A percentile compares a stretch with the other conserved stretches of the same genome.
Evolutionary conservation across 2,113 vertebrate species (phyloP).

Genomic region (Conger conger): DNA sequence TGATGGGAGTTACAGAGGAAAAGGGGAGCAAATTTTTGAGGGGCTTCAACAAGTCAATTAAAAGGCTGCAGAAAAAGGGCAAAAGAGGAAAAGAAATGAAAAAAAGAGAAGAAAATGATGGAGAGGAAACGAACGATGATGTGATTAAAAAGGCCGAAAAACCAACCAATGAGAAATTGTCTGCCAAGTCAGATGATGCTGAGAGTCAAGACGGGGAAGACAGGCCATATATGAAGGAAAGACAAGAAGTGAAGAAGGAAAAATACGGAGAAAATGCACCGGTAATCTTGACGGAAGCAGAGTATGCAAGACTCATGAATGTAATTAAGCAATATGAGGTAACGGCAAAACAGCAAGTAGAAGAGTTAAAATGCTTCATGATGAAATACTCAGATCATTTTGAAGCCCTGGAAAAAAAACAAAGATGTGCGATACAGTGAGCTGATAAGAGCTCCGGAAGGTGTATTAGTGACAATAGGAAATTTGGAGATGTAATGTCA

Average conservation of each 20-base stretch:
- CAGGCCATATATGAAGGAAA: neutral
- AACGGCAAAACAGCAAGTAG: conserved; percentile 37
- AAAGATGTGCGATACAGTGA: too few relatives aligned
- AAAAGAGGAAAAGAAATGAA: neutral
- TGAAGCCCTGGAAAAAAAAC: neutral
- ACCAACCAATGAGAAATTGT: too few relatives aligned
- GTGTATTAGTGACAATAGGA: too few relatives aligned
- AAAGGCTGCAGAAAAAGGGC: too few relatives aligned
- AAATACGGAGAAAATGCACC: neutral
- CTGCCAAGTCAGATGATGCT: too few relatives aligned
- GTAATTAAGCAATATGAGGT: neutral
- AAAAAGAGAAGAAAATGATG: too few relatives aligned
- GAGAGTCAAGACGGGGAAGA: neutral
- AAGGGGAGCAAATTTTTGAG: neutral
- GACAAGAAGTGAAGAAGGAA: conserved; percentile 13
- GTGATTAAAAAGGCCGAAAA: neutral
- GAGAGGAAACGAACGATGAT: neutral
- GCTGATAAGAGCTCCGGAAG: too few relatives aligned
- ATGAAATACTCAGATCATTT: conserved; percentile 16
- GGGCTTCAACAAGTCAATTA: too few relatives aligned
- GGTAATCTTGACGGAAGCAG: neutral
- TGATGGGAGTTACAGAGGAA: neutral
- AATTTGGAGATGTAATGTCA: too few relatives aligned
- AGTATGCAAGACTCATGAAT: neutral
- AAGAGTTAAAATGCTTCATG: conserved; percentile 40